phyloP scores from a whole-genome alignment of 2,113 vertebrate species.

The Potamarius usumacintae region DNA sequence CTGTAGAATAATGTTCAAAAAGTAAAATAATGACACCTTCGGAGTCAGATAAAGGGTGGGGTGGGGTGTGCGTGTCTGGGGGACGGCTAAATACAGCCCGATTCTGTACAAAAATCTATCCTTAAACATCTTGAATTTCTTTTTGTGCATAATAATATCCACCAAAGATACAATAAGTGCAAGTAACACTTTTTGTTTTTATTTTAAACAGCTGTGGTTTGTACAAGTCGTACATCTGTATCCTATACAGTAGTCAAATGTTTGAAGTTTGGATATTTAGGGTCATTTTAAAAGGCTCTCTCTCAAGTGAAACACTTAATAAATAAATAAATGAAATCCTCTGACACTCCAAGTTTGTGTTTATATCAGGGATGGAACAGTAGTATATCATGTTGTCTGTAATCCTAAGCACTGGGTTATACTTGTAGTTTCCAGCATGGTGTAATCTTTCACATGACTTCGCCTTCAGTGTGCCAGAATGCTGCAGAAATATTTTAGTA shows the following conservation, averaged over 20 bases:
- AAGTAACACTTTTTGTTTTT: not conserved
- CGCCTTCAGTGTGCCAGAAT: not conserved
- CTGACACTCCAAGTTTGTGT: not conserved
- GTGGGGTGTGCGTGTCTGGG: no score
- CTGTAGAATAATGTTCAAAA: not conserved
- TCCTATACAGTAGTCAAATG: not conserved
- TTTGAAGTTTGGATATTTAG: not conserved
- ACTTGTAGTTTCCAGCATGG: not conserved
- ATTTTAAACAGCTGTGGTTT: not conserved
- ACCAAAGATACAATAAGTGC: not conserved
- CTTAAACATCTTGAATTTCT: not conserved
- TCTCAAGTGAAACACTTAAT: not conserved
- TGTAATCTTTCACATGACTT: not conserved
- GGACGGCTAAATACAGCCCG: not conserved
- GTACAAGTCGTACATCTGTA: not conserved
- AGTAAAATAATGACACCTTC: no score
- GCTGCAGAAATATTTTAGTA: not conserved
- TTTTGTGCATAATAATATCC: not conserved
- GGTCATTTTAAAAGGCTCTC: not conserved
- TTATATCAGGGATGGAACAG: not conserved
- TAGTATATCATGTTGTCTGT: not conserved
- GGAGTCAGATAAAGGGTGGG: no score
- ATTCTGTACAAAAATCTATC: not conserved
- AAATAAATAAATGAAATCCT: not conserved
- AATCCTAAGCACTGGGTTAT: not conserved